These are phyloP conservation scores for Cyanoderma ruficeps DNA, from an alignment of 2,113 vertebrate genomes.

Conservation along the genomic window DNA sequence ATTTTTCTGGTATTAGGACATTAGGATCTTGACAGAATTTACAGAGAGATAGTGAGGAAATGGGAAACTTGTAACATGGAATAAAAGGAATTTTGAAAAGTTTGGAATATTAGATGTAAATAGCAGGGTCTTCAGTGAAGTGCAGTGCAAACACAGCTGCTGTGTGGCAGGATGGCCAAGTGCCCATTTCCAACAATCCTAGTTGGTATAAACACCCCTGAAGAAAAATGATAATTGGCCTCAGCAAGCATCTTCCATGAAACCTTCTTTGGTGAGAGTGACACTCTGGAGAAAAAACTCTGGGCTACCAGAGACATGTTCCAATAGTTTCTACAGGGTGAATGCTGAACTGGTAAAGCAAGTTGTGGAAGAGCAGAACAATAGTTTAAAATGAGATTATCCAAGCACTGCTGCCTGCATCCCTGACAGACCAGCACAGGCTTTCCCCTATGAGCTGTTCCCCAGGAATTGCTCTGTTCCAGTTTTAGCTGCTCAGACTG, in stretches of 20 bases:
- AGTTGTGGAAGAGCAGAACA: not conserved
- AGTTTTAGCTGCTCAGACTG: not conserved
- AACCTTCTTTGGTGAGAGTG: not conserved
- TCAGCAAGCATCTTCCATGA: not conserved
- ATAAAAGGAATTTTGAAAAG: not conserved
- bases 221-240: not conserved
- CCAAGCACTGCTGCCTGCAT: not conserved
- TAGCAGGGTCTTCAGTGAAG: not conserved
- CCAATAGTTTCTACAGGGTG: not conserved
- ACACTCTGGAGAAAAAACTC: not conserved
- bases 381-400: not conserved
- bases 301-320: not conserved
- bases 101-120: not conserved
- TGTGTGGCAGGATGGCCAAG: not conserved
- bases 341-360: not conserved
- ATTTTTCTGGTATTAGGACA: not conserved
- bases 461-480: not conserved
- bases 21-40: not conserved
- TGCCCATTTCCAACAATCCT: not conserved
- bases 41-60: not conserved
- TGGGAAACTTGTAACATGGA: not conserved
- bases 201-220: not conserved
- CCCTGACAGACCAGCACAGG: not conserved
- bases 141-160: not conserved
- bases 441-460: not conserved